phyloP scores from a whole-genome alignment of 2,113 vertebrate genomes.

The Numenius arquata region DNA sequence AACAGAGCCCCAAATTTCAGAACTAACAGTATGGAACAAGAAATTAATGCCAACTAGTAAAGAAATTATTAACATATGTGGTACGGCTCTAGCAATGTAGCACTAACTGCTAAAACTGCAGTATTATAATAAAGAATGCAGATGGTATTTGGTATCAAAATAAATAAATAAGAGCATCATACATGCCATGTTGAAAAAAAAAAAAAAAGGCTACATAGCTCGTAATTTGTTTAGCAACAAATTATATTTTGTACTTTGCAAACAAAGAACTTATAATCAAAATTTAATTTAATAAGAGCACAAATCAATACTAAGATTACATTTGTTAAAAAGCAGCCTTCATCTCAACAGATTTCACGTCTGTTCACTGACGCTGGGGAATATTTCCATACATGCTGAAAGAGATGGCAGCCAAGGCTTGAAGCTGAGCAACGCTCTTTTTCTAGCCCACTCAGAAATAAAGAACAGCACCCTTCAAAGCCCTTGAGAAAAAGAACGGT shows the following conservation, averaged over 20 bases:
- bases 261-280: background rate
- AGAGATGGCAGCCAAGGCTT: background rate
- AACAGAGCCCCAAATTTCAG: background rate
- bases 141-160: slow-evolving; percentile 3
- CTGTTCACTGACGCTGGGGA: background rate
- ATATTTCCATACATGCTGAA: background rate
- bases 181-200: background rate
- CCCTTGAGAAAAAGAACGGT: background rate
- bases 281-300: background rate
- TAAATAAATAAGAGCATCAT: slow-evolving; percentile 1
- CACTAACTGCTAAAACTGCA: background rate
- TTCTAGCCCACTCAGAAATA: background rate
- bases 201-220: background rate
- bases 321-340: background rate
- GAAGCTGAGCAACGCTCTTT: background rate
- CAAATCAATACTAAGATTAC: background rate
- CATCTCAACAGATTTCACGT: background rate
- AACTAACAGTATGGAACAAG: background rate
- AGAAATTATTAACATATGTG: slow-evolving; percentile 17
- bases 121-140: background rate
- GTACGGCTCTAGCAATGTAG: background rate
- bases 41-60: background rate
- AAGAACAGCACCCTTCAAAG: background rate
- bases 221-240: background rate
- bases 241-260: background rate